Conservation (phyloP, 2,888 invertebrate genomes). For the Hoplodrina ambigua region DNA sequence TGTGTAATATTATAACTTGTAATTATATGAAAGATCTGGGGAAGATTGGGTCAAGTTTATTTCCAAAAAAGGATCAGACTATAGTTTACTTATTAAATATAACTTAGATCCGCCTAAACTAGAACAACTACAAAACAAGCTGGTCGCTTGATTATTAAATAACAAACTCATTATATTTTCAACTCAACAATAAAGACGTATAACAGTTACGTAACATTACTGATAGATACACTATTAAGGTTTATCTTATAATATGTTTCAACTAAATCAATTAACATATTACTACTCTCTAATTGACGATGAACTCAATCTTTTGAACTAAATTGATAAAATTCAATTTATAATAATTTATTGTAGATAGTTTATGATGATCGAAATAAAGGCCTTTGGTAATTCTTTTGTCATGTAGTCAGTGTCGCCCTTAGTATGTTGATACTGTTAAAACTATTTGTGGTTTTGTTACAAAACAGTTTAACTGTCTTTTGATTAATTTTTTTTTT, state of each 20-base stretch:
- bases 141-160: background rate
- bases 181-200: background rate
- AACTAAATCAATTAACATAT: conserved; percentile 19
- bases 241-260: conserved; percentile 6
- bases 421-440: background rate
- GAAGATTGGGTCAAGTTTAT: no score
- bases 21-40: no score
- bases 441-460: background rate
- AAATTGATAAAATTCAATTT: background rate
- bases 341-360: background rate
- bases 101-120: background rate
- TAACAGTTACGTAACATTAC: conserved; percentile 5
- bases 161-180: conserved; percentile 12
- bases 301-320: background rate
- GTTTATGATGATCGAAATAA: background rate
- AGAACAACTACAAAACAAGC: background rate
- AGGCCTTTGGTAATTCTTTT: background rate
- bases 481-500: no score
- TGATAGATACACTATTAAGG: conserved; percentile 3
- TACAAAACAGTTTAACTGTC: background rate
- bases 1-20: no score
- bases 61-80: no score
- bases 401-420: no score
- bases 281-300: background rate
- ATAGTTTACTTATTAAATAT: background rate